phyloP scores from a whole-genome alignment of 2,888 invertebrate species.

The Parascotia fuliginaria region DNA sequence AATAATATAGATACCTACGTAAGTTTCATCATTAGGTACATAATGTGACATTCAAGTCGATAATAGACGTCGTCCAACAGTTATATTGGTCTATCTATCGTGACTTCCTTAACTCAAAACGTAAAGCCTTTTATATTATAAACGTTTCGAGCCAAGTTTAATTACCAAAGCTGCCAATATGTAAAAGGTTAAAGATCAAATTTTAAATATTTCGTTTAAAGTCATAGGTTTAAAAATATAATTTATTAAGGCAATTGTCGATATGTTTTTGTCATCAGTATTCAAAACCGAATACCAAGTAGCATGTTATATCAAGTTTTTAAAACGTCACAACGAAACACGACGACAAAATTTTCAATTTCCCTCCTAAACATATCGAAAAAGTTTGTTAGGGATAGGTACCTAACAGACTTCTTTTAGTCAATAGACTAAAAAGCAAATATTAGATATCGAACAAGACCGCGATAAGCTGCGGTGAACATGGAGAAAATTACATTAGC shows the following conservation, averaged over 20 bases:
- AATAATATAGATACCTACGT: no score
- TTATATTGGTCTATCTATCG: not conserved
- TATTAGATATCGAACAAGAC: not conserved
- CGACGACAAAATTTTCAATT: not conserved
- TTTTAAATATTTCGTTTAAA: not conserved
- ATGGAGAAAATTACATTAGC: not conserved
- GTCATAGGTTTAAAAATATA: not conserved
- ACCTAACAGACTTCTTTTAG: no score
- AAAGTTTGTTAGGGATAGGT: not conserved
- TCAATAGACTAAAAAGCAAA: slow-evolving; percentile 11
- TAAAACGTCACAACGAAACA: not conserved
- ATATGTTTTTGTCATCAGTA: not conserved
- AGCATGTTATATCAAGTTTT: not conserved
- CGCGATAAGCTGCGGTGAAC: not conserved
- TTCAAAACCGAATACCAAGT: no score
- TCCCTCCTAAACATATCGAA: not conserved
- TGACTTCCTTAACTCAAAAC: slow-evolving; percentile 8
- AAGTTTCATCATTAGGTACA: no score
- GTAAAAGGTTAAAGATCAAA: not conserved
- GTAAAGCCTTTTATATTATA: not conserved
- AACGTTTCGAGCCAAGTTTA: slow-evolving; percentile 1
- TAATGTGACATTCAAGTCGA: not conserved
- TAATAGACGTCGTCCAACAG: not conserved
- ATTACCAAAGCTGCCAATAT: not conserved
- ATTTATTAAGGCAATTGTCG: not conserved